A percentile compares a stretch with the other conserved stretches of the same genome.
Conservation (phyloP, 2,113 vertebrate species). For the Poicephalus meyeri region DNA sequence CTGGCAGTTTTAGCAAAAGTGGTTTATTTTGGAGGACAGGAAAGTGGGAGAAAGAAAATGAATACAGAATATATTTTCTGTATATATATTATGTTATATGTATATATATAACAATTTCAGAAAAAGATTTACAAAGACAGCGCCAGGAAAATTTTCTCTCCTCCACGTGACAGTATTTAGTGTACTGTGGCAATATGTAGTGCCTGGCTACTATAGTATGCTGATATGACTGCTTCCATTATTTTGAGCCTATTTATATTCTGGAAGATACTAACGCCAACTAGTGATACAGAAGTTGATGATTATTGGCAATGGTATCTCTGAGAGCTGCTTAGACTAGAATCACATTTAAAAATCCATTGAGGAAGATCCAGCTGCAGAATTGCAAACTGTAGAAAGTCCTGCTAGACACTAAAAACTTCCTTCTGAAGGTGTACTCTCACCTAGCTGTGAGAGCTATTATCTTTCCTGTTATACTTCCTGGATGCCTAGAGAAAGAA, state of each 20-base stretch:
- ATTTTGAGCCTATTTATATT: background rate
- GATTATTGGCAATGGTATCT: background rate
- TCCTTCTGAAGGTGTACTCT: background rate
- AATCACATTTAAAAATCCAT: background rate
- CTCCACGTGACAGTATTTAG: background rate
- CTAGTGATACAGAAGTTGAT: background rate
- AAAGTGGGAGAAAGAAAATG: background rate
- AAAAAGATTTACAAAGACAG: slow-evolving; percentile 1
- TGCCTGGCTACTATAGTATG: background rate
- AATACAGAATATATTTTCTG: background rate
- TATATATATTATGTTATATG: no score
- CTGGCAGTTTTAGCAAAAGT: background rate
- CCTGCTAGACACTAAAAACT: background rate
- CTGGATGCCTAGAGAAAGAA: background rate
- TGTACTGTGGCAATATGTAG: background rate
- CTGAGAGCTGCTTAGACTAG: background rate
- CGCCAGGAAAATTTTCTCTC: background rate
- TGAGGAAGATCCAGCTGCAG: background rate
- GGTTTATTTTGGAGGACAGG: background rate
- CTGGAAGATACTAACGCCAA: background rate
- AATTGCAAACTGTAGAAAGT: background rate
- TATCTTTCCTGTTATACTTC: background rate
- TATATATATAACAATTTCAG: background rate
- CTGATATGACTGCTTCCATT: background rate
- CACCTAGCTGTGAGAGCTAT: background rate